phyloP scores from a whole-genome alignment of 2,797 vertebrate genomes.

The Muscicapa striata region DNA sequence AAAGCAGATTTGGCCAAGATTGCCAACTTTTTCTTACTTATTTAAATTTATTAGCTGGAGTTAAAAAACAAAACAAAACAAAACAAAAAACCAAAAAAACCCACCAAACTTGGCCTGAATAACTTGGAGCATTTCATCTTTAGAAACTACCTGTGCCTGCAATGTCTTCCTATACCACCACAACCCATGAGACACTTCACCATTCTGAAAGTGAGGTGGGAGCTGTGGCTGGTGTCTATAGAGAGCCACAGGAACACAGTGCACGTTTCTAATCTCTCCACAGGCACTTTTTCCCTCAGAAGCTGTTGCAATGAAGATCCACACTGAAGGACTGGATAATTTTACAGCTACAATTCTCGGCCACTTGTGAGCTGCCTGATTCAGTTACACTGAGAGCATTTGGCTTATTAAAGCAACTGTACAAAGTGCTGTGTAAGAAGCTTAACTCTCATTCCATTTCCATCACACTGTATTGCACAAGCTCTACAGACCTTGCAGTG shows the following conservation, averaged over 20 bases:
- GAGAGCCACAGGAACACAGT: rapidly evolving
- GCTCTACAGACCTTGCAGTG: not conserved
- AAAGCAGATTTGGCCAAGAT: not conserved
- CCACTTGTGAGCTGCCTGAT: not conserved
- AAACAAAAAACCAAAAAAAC: not conserved
- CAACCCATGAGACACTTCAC: not conserved
- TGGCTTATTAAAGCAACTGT: constrained; percentile 22
- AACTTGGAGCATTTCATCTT: not conserved
- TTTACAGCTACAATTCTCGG: constrained; percentile 1
- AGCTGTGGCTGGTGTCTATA: not conserved
- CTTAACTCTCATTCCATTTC: constrained; percentile 36
- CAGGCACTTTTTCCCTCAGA: not conserved
- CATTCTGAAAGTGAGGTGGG: not conserved
- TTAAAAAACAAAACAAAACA: not conserved
- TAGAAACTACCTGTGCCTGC: not conserved
- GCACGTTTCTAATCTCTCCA: rapidly evolving
- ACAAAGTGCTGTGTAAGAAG: not conserved
- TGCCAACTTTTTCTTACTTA: not conserved
- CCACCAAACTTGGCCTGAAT: not conserved
- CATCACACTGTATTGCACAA: not conserved
- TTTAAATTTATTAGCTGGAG: not conserved
- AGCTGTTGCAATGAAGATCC: not conserved
- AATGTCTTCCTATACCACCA: not conserved
- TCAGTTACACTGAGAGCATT: not conserved
- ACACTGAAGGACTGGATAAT: not conserved